Conservation (phyloP, 2,797 vertebrate genomes). For the Megalops cyprinoides region DNA sequence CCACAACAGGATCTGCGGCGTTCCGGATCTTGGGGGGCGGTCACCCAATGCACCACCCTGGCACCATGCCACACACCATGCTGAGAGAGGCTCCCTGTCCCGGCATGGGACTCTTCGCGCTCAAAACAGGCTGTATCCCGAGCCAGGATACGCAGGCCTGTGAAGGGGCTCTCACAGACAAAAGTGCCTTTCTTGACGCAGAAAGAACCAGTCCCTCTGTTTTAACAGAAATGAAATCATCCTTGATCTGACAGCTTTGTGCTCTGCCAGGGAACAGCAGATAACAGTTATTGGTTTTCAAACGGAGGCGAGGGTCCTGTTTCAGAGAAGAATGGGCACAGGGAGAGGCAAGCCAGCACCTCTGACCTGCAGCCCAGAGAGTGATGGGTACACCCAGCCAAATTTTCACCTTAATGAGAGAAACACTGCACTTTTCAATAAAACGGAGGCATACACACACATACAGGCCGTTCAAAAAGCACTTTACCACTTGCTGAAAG, state of each 20-base stretch:
- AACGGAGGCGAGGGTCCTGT: neutral
- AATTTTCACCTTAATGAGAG: neutral
- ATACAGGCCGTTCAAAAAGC: neutral
- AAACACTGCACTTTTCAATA: neutral
- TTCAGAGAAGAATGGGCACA: neutral
- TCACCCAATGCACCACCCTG: neutral
- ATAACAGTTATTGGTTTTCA: constrained; percentile 51
- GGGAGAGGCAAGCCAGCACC: neutral
- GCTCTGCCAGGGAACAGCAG: constrained; percentile 35
- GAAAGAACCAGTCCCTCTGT: constrained; percentile 42
- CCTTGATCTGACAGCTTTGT: constrained; percentile 46
- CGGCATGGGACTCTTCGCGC: neutral
- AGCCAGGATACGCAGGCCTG: neutral
- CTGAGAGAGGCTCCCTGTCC: neutral
- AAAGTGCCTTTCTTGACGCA: constrained; percentile 38
- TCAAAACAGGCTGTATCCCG: neutral
- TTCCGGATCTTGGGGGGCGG: neutral
- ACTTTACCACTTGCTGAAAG: neutral
- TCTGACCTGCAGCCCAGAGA: neutral
- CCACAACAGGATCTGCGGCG: neutral
- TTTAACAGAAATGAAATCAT: constrained; percentile 44
- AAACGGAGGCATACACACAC: neutral
- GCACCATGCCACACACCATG: neutral
- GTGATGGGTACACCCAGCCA: neutral
- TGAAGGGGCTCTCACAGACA: constrained; percentile 29